Evolutionary conservation across 2,888 invertebrate species (phyloP).

Genomic region (Drosophila picticornis): DNA sequence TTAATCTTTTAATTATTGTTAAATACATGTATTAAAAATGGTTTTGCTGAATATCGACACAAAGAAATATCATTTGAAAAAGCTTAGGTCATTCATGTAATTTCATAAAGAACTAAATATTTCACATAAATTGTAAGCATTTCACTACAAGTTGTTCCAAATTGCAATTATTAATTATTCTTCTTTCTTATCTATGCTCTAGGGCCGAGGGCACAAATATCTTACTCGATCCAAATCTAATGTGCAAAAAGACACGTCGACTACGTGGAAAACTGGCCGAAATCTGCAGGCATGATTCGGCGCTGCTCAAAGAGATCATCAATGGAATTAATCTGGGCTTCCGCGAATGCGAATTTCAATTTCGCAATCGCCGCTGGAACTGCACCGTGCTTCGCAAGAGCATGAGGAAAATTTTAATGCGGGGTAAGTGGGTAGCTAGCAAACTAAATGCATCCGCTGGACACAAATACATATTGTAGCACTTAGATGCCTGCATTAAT

Average conservation of each 20-base stretch:
- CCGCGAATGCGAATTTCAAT: conserved; percentile 95
- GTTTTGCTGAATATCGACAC: background rate
- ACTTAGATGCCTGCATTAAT: conserved; percentile 15
- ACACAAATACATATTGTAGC: conserved; percentile 13
- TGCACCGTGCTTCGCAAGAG: conserved; percentile 91
- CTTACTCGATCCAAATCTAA: conserved; percentile 94
- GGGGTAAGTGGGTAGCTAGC: conserved; percentile 88
- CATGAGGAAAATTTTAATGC: conserved; percentile 91
- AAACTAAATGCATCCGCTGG: conserved; percentile 25
- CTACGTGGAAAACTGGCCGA: conserved; percentile 91
- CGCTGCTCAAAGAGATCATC: conserved; percentile 92
- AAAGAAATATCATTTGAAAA: background rate
- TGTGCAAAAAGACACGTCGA: conserved; percentile 94
- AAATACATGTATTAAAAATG: background rate
- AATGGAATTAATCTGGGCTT: conserved; percentile 93
- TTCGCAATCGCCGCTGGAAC: conserved; percentile 94
- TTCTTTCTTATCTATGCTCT: conserved; percentile 1
- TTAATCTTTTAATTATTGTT: background rate
- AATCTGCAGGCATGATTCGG: conserved; percentile 93
- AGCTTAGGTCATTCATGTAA: background rate
- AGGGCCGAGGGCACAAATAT: conserved; percentile 94
- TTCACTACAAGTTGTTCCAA: background rate
- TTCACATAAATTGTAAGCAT: background rate
- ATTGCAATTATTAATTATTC: background rate
- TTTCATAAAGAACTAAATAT: background rate